Percentiles rank a stretch among this genome's conserved stretches.
Evolutionary conservation across 1,140 invertebrate species (phyloP).

Genomic region (Brachionus asplanchnoidis): DNA sequence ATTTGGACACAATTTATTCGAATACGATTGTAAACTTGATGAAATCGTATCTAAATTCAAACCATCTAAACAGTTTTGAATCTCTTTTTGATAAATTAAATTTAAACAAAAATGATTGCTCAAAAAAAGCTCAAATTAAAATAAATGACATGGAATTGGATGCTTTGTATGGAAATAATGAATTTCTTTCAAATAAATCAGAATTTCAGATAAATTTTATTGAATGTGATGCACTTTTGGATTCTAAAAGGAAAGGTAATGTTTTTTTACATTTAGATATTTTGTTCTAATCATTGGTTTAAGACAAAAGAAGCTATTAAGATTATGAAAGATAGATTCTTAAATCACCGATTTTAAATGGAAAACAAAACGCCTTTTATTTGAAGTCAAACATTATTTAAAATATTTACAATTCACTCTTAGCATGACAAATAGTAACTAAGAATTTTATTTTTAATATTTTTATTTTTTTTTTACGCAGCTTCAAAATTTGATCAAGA

Average conservation of each 20-base stretch:
- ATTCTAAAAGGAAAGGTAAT: slow-evolving; percentile 3
- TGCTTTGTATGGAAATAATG: not conserved
- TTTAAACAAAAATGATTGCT: not conserved
- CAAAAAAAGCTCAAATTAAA: not conserved
- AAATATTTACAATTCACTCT: slow-evolving; percentile 25
- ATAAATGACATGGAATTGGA: not conserved
- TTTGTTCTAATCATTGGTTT: not conserved
- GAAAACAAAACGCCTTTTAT: slow-evolving; percentile 23
- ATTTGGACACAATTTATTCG: not conserved
- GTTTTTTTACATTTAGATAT: no score
- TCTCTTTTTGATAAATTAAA: not conserved
- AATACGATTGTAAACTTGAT: not conserved
- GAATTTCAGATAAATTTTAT: not conserved
- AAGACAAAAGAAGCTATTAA: slow-evolving; percentile 12
- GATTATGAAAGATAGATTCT: slow-evolving; percentile 7
- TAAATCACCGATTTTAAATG: not conserved
- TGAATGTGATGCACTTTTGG: slow-evolving; percentile 7
- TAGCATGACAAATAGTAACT: slow-evolving; percentile 15
- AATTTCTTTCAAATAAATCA: not conserved
- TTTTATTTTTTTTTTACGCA: not conserved
- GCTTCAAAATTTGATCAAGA: not conserved
- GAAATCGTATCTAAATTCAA: slow-evolving; percentile 20
- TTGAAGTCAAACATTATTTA: not conserved
- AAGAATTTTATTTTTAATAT: not conserved
- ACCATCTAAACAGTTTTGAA: not conserved